Percentiles rank a stretch among this genome's conserved stretches.
phyloP scores from a whole-genome alignment of 2,888 invertebrate species.

The Brenthis hecate region DNA sequence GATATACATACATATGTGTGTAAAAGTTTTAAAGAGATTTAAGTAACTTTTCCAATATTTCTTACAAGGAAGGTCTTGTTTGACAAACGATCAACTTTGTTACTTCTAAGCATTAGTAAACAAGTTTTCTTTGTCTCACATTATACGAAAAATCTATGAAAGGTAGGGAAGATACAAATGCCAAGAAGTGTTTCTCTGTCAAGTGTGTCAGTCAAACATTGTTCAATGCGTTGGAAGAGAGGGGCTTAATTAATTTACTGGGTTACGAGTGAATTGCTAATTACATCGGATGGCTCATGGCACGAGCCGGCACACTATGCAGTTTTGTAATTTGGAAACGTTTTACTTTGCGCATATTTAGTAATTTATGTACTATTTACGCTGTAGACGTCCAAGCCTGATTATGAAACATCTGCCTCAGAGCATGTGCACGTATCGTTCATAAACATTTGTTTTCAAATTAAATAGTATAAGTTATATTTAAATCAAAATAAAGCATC shows the following conservation, averaged over 20 bases:
- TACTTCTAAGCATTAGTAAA: neutral
- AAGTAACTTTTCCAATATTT: conserved; percentile 14
- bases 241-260: neutral
- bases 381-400: too few species aligned
- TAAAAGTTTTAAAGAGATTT: neutral
- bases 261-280: conserved; percentile 6
- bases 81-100: neutral
- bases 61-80: neutral
- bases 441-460: too few species aligned
- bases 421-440: too few species aligned
- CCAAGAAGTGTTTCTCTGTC: neutral
- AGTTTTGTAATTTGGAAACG: neutral
- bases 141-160: too few species aligned
- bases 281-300: neutral
- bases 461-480: too few species aligned
- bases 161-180: too few species aligned
- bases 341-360: neutral
- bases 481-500: too few species aligned
- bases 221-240: neutral
- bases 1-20: neutral
- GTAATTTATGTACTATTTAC: too few species aligned
- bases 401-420: too few species aligned
- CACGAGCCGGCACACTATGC: neutral
- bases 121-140: too few species aligned
- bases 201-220: neutral